phyloP scores from a whole-genome alignment of 1,140 invertebrate species.

The Drosophila takahashii region DNA sequence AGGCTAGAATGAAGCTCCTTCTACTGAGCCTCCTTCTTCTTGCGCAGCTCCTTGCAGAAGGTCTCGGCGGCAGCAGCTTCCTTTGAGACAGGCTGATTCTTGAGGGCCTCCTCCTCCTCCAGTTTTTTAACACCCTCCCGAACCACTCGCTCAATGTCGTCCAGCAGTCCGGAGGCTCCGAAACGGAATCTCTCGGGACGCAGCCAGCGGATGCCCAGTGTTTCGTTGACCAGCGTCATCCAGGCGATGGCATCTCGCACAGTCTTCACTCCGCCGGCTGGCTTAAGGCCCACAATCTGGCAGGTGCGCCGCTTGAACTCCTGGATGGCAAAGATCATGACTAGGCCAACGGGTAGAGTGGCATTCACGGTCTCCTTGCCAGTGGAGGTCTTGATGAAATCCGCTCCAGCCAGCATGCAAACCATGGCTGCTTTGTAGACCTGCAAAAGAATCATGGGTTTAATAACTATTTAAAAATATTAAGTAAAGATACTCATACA shows the following conservation, averaged over 20 bases:
- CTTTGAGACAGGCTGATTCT: background rate
- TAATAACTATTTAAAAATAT: background rate
- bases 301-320: slow-evolving; percentile 91
- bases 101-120: slow-evolving; percentile 29
- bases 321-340: slow-evolving; percentile 97
- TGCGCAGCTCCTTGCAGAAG: slow-evolving; percentile 50
- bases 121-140: slow-evolving; percentile 51
- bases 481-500: slow-evolving; percentile 79
- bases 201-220: slow-evolving; percentile 95
- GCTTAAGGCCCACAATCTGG: slow-evolving; percentile 97
- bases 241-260: slow-evolving; percentile 94
- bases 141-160: slow-evolving; percentile 87
- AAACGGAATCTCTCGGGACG: slow-evolving; percentile 94
- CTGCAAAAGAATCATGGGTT: background rate
- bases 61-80: slow-evolving; percentile 10
- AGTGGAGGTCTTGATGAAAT: slow-evolving; percentile 99
- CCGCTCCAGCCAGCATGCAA: slow-evolving; percentile 97
- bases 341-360: slow-evolving; percentile 94
- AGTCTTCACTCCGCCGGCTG: slow-evolving; percentile 97
- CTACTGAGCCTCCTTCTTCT: slow-evolving; percentile 25
- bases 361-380: slow-evolving; percentile 99
- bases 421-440: slow-evolving; percentile 94
- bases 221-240: slow-evolving; percentile 93
- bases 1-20: background rate
- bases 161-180: slow-evolving; percentile 95